phyloP scores from a whole-genome alignment of 37 sponge, comb jelly and placozoan species.

The Aphrocallistes beatrix region DNA sequence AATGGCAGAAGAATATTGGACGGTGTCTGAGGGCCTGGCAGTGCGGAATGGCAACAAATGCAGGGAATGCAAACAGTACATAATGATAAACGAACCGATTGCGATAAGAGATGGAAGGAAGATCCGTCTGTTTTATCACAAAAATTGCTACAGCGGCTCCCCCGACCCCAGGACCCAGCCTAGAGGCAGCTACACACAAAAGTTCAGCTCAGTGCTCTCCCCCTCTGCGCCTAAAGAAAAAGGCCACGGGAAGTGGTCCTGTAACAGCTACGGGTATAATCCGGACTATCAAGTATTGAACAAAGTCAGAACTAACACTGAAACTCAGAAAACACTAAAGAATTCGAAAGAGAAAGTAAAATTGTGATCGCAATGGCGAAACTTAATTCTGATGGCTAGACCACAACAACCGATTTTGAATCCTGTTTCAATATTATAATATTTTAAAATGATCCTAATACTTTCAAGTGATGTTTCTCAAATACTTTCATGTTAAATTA shows the following conservation, averaged over 20 bases:
- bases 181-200: neutral
- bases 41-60: neutral
- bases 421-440: no score
- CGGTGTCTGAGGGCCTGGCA: neutral
- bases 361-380: no score
- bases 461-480: no score
- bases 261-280: neutral
- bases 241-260: neutral
- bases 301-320: neutral
- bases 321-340: no score
- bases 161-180: conserved; percentile 11
- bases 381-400: no score
- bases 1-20: neutral
- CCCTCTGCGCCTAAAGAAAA: neutral
- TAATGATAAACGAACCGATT: neutral
- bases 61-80: conserved; percentile 7
- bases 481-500: no score
- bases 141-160: neutral
- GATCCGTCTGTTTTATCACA: conserved; percentile 15
- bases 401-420: no score
- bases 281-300: neutral
- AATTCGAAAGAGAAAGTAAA: no score
- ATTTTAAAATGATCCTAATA: no score
- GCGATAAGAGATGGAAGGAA: neutral
- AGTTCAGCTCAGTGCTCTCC: neutral